Conservation (phyloP, 2,113 vertebrate genomes). For the Amphiprion ocellaris region DNA sequence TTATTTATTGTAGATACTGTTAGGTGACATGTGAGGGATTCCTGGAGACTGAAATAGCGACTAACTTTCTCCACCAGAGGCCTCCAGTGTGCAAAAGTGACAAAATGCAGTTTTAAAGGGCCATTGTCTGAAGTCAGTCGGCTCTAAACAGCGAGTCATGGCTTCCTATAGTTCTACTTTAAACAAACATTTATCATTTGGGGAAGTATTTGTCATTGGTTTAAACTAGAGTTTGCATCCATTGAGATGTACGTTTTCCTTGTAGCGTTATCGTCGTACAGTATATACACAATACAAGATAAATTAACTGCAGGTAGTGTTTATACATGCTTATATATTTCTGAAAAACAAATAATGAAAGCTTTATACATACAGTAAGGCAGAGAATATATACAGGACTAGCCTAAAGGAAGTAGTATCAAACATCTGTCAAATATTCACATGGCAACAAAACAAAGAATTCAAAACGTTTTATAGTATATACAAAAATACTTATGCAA, state of each 20-base stretch:
- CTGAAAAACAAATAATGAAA: constrained; percentile 85
- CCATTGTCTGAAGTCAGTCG: constrained; percentile 63
- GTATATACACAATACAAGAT: constrained; percentile 88
- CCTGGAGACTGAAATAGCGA: constrained; percentile 56
- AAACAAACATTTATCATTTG: constrained; percentile 51
- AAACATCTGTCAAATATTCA: constrained; percentile 84
- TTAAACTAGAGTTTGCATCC: constrained; percentile 85
- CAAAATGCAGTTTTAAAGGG: constrained; percentile 76
- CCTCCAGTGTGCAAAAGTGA: constrained; percentile 77
- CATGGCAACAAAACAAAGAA: constrained; percentile 78
- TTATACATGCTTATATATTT: constrained; percentile 91
- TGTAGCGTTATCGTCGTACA: constrained; percentile 83
- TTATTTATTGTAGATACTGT: constrained; percentile 64
- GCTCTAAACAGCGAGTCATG: constrained; percentile 71
- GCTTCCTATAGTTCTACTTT: constrained; percentile 48
- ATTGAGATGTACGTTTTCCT: constrained; percentile 85
- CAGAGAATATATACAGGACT: constrained; percentile 92
- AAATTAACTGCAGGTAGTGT: constrained; percentile 86
- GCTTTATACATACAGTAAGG: constrained; percentile 88
- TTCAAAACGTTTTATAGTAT: constrained; percentile 77
- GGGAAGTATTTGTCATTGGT: constrained; percentile 68
- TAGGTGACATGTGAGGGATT: constrained; percentile 58
- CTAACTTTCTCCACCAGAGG: constrained; percentile 55
- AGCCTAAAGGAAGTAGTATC: constrained; percentile 81
- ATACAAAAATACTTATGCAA: constrained; percentile 88